Conservation (phyloP, 1,140 invertebrate genomes). For the Meloidogyne exigua region DNA sequence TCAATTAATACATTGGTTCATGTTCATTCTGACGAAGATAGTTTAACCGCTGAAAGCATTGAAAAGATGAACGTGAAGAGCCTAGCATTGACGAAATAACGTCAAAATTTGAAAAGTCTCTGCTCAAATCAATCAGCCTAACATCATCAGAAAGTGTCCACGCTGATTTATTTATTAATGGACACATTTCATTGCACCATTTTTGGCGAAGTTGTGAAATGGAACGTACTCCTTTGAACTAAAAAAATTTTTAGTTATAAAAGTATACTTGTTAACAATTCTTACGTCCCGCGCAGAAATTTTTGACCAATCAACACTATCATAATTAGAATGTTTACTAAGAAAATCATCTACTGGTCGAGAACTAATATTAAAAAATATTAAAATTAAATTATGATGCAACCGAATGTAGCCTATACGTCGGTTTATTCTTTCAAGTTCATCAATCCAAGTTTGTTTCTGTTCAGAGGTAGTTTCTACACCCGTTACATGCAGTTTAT, state of each 20-base stretch:
- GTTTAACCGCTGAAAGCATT: constrained; percentile 40
- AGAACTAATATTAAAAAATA: constrained; percentile 8
- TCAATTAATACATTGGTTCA: constrained; percentile 21
- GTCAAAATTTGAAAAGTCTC: constrained; percentile 43
- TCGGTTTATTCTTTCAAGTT: constrained; percentile 33
- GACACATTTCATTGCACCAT: constrained; percentile 35
- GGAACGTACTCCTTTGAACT: constrained; percentile 39
- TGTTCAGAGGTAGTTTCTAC: constrained; percentile 30
- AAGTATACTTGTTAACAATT: background rate
- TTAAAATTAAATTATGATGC: constrained; percentile 15
- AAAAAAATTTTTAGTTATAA: constrained; percentile 16
- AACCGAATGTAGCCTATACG: constrained; percentile 32
- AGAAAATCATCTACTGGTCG: constrained; percentile 17
- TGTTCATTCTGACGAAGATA: constrained; percentile 27
- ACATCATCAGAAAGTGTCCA: constrained; percentile 43
- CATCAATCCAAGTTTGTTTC: constrained; percentile 28
- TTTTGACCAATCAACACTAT: constrained; percentile 40
- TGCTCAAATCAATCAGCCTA: constrained; percentile 12
- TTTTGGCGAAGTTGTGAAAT: constrained; percentile 43
- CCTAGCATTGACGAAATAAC: constrained; percentile 26
- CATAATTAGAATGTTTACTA: constrained; percentile 10
- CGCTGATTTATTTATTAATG: constrained; percentile 13
- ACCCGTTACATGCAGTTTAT: constrained; percentile 24
- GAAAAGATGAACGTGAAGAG: constrained; percentile 30
- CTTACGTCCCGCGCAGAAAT: constrained; percentile 41